Base-by-base conservation (phyloP, 2,113 vertebrate genomes). In the Budorcas taxicolor region DNA sequence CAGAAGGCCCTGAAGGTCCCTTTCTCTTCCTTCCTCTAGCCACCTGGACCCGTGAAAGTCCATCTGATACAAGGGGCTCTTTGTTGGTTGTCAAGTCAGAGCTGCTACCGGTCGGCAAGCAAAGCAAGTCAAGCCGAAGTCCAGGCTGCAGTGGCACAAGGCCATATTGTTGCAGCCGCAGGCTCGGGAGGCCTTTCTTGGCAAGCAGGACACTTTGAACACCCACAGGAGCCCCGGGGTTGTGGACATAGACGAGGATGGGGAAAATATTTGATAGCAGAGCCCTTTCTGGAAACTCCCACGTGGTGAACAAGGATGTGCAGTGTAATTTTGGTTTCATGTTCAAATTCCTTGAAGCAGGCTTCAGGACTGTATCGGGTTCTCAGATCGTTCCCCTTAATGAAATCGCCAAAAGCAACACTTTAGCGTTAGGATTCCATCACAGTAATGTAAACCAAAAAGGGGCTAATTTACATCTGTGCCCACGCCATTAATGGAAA, bases 401-500 rank as follows among this genome's bases (percentile, higher is more conserved):
- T 98, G 98, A 98, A 98, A 98, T 47, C 3, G 92, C 97, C 98
- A 98, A 98, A 94, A 96, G 93, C 80, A 98, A 97, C 97, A 52
- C 0, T 96, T 96, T 95, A 90, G 83, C 87, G 92, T 96, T 82
- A 96, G 92, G 98, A 98, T 91, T 97, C 55, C 97, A 93, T 62
- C 97, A 97, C 86, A 92, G 92, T 58, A 97, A 97, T 74, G 93
- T 94, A 98, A 98, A 98, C 91, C 98, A 98, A 96, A 98, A 98
- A 96, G 55, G 95, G 82, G 55, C 93, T 98, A 96, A 98, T 98
- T 99, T 99, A 98, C 98, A 98, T 99, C 97, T 98, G 96, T 98
- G 95, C 98, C 98, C 96, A 96, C 93, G 86, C 86, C 86, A 96
- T 98, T 98, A 98, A 99, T 98, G 97, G 97, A 98, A 98, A 98